Evolutionary conservation across 1,140 invertebrate genomes (phyloP), one percentile per base, ranked within the genome.

Genomic region (Saccostrea cuccullata): DNA sequence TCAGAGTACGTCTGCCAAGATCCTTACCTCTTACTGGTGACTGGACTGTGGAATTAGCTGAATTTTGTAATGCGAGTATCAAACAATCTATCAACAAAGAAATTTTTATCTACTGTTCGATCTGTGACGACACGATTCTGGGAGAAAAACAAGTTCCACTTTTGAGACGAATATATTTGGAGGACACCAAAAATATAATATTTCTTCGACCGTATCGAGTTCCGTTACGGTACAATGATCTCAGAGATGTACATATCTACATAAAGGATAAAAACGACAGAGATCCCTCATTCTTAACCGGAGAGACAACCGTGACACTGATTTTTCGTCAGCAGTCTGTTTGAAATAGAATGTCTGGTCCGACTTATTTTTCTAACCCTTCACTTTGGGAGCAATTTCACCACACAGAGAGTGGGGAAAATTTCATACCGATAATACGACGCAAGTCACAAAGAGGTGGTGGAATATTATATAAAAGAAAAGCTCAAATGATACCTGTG

Each of bases 101-200:
- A 9, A 23, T 86, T 55, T 77, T 55, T 17, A 40, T 86, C 40
- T 86, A 56, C 55, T 86, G 64, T 73, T 23, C 30, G n/a, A 4
- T 86, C 12, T 86, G 85, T 47, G 85, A 86, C 40, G 85, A 86
- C 47, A 36, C 30, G 8, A 73, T 73, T 23, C 67, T 86, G 20
- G 64, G 67, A n/a, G 85, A 73, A 13, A 30, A 73, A 47, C n/a
- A n/a, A n/a, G n/a, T n/a, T n/a, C 85, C 85, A 5, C 55, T 86
- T 1, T 40, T 86, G 30, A 86, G 85, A 77, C 55, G 85, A 15
- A 47, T 86, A 5, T 40, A 55, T 26, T 13, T 73, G 26, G 56
- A 86, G 55, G 40, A 73, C 30, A 23, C 0, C n/a, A 67, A 47
- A 5, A 86, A 86, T 17, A 15, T 30, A 12, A 86, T 86, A n/a